Conservation (phyloP, 2,888 invertebrate genomes). For the Rhamphomyia laevipes region DNA sequence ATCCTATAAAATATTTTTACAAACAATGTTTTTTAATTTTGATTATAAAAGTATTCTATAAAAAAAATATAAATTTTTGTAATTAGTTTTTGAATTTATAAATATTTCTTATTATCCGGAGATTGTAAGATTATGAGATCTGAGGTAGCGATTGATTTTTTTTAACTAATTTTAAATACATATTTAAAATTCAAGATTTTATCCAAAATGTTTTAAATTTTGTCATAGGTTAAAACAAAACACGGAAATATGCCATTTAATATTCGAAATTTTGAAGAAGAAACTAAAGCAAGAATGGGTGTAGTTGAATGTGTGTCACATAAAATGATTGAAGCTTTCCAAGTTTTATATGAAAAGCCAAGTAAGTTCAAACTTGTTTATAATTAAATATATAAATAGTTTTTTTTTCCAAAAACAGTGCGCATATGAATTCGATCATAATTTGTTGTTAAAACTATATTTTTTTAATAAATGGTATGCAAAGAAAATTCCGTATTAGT, state of each 20-base stretch:
- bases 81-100: neutral
- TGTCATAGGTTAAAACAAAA: slow-evolving; percentile 61
- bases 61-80: neutral
- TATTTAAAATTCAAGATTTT: neutral
- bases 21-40: neutral
- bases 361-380: slow-evolving; percentile 33
- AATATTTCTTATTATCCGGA: slow-evolving; percentile 7
- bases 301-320: slow-evolving; percentile 97
- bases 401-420: neutral
- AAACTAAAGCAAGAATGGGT: slow-evolving; percentile 95
- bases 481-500: slow-evolving; percentile 33
- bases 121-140: slow-evolving; percentile 23
- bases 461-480: slow-evolving; percentile 16
- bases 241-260: slow-evolving; percentile 97
- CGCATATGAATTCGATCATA: no score
- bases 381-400: no score
- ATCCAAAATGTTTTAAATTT: neutral
- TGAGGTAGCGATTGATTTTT: slow-evolving; percentile 14
- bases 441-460: neutral
- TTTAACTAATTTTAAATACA: neutral
- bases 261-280: slow-evolving; percentile 87
- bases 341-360: slow-evolving; percentile 72
- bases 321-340: slow-evolving; percentile 95
- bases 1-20: neutral
- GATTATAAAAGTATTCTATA: neutral